These are phyloP conservation scores for Diadumene lineata DNA, from an alignment of 92 coral and sea anemone species.

Conservation along the genomic window DNA sequence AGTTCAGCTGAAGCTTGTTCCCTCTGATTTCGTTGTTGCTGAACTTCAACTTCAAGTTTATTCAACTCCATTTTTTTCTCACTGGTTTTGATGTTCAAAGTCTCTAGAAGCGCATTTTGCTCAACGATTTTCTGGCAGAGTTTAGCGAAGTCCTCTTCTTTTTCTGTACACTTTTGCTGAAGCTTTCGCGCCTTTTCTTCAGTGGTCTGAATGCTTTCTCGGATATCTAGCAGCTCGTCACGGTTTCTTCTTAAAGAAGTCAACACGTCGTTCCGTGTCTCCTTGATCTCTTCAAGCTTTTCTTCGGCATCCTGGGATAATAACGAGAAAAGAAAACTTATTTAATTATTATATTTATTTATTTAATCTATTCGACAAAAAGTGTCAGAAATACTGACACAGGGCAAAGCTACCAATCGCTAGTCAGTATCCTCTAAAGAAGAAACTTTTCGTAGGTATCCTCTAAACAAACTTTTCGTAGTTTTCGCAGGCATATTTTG, in stretches of 20 bases:
- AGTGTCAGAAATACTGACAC: too few relatives aligned
- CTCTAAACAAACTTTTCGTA: too few relatives aligned
- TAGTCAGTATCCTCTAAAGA: too few relatives aligned
- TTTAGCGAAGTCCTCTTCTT: constrained; percentile 16
- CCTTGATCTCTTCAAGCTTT: constrained; percentile 57
- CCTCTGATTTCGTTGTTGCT: background rate
- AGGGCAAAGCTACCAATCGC: too few relatives aligned
- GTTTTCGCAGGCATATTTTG: too few relatives aligned
- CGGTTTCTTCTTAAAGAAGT: constrained; percentile 66
- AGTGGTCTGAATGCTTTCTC: constrained; percentile 48
- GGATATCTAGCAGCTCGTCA: constrained; percentile 52
- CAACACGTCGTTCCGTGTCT: constrained; percentile 63
- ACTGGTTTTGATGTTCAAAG: background rate
- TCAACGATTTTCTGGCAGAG: constrained; percentile 16
- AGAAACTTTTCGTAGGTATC: too few relatives aligned
- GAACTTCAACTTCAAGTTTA: constrained; percentile 12
- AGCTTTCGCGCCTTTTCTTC: constrained; percentile 38
- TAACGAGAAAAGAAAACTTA: background rate
- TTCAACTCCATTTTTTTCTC: constrained; percentile 13
- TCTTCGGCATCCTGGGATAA: constrained; percentile 50
- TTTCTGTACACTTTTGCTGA: constrained; percentile 33
- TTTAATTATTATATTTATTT: background rate
- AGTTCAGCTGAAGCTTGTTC: background rate
- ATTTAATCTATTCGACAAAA: too few relatives aligned
- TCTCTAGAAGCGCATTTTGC: constrained; percentile 17